Evolutionary conservation across 2,113 vertebrate genomes (phyloP), one percentile per base, ranked within the genome.

Genomic region (Procapra przewalskii): DNA sequence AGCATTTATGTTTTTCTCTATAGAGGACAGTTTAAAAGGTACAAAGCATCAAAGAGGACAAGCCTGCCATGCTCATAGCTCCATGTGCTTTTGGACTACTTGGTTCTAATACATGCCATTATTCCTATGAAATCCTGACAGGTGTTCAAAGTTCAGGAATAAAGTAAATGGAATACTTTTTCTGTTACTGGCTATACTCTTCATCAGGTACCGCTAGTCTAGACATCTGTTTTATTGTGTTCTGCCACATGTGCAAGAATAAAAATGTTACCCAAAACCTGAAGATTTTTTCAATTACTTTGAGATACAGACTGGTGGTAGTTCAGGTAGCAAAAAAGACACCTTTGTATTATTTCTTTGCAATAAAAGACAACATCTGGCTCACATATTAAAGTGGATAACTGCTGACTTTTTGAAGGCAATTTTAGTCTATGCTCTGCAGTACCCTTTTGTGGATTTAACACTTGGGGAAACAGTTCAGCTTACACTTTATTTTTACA

Each of bases 221-320:
- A 88, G 33, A 92, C 48, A 57, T 90, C 57, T 93, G 11, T 43
- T 54, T 50, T 54, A 57, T 2, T 77, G 15, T n/a, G 29, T 45
- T 94, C 48, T 79, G 48, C 36, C 27, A 89, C 23, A 93, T 7
- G 29, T 45, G 25, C 40, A 93, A 95, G 15, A 57, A 29, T 88
- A 83, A 96, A 75, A 97, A 29, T 12, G 71, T 95, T 90, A 89
- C 36, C 96, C 50, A 83, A 79, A 88, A 90, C 36, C 27, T 93
- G 33, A 94, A 95, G 50, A 81, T 57, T 48, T 94, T 91, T 82
- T 82, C 45, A 75, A 71, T 84, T 71, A 94, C 29, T 59, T 71
- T 83, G 31, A 84, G 64, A 48, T 14, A 88, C 2, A 94, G 50
- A 79, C 13, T 40, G 67, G n/a, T 90, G 14, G 29, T 25, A 45